phyloP scores from a whole-genome alignment of 2,888 invertebrate species.

The Arge pagana region DNA sequence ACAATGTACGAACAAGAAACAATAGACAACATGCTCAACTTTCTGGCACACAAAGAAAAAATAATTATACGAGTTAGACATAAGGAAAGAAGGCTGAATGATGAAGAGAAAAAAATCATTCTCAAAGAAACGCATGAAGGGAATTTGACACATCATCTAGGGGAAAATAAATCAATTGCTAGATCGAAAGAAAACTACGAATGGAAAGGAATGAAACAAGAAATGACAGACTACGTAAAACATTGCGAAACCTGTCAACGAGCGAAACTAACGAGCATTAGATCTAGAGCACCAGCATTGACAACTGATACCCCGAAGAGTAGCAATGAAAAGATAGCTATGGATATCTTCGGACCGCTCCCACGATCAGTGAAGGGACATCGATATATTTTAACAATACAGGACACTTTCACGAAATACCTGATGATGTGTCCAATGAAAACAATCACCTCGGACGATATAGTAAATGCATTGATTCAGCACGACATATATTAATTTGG shows the following conservation, averaged over 20 bases:
- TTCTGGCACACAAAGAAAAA: not conserved
- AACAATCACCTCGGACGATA: not conserved
- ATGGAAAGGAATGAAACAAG: not conserved
- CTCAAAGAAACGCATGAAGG: not conserved
- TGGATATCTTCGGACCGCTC: not conserved
- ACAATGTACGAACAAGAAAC: not conserved
- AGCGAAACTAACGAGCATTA: not conserved
- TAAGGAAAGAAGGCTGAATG: not conserved
- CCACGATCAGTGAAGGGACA: not conserved
- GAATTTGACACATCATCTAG: constrained; percentile 6
- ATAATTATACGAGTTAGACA: not conserved
- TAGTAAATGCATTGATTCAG: not conserved
- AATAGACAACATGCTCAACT: not conserved
- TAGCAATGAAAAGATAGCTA: not conserved
- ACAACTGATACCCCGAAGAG: not conserved
- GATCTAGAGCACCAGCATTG: not conserved
- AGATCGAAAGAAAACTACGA: not conserved
- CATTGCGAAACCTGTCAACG: not conserved
- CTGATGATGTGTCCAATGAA: not conserved
- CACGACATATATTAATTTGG: not conserved
- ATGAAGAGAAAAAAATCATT: not conserved
- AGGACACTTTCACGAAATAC: not conserved
- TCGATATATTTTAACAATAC: not conserved
- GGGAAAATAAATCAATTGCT: constrained; percentile 11
- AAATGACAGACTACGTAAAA: not conserved